A percentile compares a stretch with the other conserved stretches of the same genome.
Conservation (phyloP, 2,888 invertebrate species). For the Agriopis marginaria region DNA sequence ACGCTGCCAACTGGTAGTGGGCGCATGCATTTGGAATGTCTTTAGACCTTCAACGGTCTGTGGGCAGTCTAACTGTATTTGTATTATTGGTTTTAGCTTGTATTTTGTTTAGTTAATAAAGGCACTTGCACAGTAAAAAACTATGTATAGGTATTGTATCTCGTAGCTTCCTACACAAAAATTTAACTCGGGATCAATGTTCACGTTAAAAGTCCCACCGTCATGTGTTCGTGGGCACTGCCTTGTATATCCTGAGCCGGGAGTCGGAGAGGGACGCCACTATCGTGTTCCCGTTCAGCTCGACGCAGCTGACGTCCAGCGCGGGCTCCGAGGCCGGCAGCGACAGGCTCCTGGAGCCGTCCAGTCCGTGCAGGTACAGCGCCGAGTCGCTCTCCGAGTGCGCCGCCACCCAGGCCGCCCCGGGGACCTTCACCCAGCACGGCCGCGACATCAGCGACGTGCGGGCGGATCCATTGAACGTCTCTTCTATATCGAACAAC, state of each 20-base stretch:
- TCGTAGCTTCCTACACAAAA: not conserved
- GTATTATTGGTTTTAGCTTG: too few relatives aligned
- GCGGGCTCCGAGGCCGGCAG: conserved; percentile 89
- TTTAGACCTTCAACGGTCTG: too few relatives aligned
- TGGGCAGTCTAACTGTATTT: too few relatives aligned
- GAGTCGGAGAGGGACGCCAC: conserved; percentile 89
- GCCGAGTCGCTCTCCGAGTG: conserved; percentile 91
- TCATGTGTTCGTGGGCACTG: conserved; percentile 51
- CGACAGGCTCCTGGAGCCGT: conserved; percentile 76
- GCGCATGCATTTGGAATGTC: too few relatives aligned
- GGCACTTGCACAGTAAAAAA: too few relatives aligned
- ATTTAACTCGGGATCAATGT: conserved; percentile 2
- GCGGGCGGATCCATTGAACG: conserved; percentile 89
- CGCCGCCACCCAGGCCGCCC: conserved; percentile 89
- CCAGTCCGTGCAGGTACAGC: conserved; percentile 88
- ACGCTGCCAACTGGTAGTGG: too few relatives aligned
- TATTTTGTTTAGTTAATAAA: too few relatives aligned
- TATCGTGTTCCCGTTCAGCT: conserved; percentile 81
- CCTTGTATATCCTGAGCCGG: conserved; percentile 88
- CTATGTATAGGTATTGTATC: too few relatives aligned
- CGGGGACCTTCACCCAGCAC: conserved; percentile 86
- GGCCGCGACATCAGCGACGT: conserved; percentile 90
- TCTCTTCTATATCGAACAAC: conserved; percentile 85
- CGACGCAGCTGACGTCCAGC: conserved; percentile 88
- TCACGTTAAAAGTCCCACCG: not conserved